A percentile compares a stretch with the other conserved stretches of the same genome.
phyloP scores from a whole-genome alignment of 1,140 invertebrate genomes.

The Riptortus pedestris region DNA sequence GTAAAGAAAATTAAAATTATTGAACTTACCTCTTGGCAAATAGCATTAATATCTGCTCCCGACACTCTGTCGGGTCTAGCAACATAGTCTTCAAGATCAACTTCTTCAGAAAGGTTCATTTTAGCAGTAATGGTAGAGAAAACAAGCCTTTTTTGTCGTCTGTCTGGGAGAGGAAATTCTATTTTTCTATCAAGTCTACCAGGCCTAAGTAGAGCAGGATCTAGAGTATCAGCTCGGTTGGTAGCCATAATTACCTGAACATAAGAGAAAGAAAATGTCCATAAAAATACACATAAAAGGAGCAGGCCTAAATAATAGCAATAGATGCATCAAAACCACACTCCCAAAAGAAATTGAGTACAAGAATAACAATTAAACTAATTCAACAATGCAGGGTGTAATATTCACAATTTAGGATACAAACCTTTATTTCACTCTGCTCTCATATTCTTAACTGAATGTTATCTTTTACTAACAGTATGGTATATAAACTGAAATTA shows the following conservation, averaged over 20 bases:
- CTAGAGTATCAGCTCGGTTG: slow-evolving; percentile 94
- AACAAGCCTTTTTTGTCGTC: slow-evolving; percentile 93
- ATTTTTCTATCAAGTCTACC: slow-evolving; percentile 98
- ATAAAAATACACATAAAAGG: background rate
- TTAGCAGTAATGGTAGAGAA: slow-evolving; percentile 96
- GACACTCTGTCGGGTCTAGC: slow-evolving; percentile 96
- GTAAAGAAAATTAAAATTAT: no score
- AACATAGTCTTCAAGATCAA: slow-evolving; percentile 98
- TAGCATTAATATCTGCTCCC: slow-evolving; percentile 98
- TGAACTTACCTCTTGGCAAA: slow-evolving; percentile 95
- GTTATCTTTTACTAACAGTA: no score
- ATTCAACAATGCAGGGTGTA: no score
- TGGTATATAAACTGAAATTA: no score
- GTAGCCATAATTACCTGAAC: slow-evolving; percentile 99
- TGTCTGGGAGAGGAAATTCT: slow-evolving; percentile 95
- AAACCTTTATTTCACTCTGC: no score
- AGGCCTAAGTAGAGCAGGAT: slow-evolving; percentile 92
- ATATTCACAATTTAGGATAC: no score
- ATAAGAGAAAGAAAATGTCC: slow-evolving; percentile 31
- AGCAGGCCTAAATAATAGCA: background rate
- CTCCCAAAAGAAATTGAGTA: no score
- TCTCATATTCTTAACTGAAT: no score
- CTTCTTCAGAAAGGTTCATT: slow-evolving; percentile 99
- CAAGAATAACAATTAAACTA: no score
- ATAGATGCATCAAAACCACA: no score